Percentiles rank a stretch among this genome's conserved stretches.
These are phyloP conservation scores for Pithys albifrons DNA, from an alignment of 2,113 vertebrate species.

Conservation along the genomic window DNA sequence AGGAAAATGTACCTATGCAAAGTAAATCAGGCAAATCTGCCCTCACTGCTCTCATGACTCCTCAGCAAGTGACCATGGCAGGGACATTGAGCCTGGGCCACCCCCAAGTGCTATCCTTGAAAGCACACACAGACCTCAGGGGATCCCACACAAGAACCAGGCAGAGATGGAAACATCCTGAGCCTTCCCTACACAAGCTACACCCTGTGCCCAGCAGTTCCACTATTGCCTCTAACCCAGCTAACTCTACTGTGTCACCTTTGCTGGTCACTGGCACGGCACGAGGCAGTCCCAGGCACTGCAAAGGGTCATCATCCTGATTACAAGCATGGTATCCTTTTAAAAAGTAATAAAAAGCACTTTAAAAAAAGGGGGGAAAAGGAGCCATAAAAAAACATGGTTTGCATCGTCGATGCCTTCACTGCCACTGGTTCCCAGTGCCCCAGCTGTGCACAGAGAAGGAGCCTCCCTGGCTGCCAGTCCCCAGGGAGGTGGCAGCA, in stretches of 20 bases:
- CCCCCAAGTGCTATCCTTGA: background rate
- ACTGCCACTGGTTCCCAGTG: background rate
- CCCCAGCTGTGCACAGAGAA: fast-evolving
- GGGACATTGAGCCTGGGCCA: background rate
- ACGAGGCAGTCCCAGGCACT: background rate
- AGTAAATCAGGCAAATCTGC: background rate
- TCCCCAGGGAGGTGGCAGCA: background rate
- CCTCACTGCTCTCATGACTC: background rate
- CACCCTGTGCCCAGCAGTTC: fast-evolving
- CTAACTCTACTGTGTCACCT: background rate
- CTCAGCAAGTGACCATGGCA: fast-evolving
- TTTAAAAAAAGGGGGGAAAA: background rate
- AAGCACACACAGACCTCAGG: background rate
- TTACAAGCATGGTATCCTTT: background rate
- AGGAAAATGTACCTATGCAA: background rate
- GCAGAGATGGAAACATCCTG: background rate
- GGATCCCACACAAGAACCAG: background rate
- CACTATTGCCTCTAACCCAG: background rate
- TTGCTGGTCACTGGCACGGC: background rate
- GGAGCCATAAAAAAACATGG: background rate
- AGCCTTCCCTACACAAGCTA: background rate
- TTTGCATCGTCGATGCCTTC: background rate
- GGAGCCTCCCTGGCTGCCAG: background rate
- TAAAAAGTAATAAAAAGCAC: slow-evolving; percentile 21
- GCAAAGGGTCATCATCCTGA: background rate